Conservation (phyloP, 2,797 vertebrate genomes). For the Acrossocheilus wenchowensis region DNA sequence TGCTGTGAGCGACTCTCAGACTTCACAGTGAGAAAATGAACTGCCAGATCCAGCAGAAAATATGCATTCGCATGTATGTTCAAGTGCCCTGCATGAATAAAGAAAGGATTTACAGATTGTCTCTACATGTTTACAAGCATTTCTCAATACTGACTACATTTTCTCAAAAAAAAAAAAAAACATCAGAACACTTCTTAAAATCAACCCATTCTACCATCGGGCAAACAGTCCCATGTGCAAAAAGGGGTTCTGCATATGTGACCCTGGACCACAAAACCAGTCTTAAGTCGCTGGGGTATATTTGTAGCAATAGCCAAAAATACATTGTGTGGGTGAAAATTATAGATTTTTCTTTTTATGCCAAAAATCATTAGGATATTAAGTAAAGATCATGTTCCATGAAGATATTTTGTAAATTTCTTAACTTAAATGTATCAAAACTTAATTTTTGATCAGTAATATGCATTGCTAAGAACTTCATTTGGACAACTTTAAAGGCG, state of each 20-base stretch:
- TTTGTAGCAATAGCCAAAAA: too few relatives aligned
- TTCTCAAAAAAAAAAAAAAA: not conserved
- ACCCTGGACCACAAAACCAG: too few relatives aligned
- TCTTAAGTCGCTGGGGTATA: too few relatives aligned
- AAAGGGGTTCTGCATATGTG: not conserved
- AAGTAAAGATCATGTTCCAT: too few relatives aligned
- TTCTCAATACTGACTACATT: not conserved
- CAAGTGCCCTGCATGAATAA: not conserved
- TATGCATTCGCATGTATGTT: not conserved
- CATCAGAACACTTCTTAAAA: not conserved
- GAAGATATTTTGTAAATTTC: too few relatives aligned
- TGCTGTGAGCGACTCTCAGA: not conserved
- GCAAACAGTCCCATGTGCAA: not conserved
- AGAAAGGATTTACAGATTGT: not conserved
- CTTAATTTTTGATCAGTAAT: too few relatives aligned
- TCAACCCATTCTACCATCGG: not conserved
- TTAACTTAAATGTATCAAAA: too few relatives aligned
- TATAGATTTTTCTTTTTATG: too few relatives aligned
- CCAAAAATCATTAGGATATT: too few relatives aligned
- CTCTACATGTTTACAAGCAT: not conserved
- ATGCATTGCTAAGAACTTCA: too few relatives aligned
- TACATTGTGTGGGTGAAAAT: too few relatives aligned
- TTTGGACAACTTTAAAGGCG: too few relatives aligned
- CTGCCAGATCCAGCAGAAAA: slow-evolving; percentile 1
- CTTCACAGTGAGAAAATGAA: not conserved